Evolutionary conservation across 2,113 vertebrate genomes (phyloP).

Genomic region (Melierax canorus): DNA sequence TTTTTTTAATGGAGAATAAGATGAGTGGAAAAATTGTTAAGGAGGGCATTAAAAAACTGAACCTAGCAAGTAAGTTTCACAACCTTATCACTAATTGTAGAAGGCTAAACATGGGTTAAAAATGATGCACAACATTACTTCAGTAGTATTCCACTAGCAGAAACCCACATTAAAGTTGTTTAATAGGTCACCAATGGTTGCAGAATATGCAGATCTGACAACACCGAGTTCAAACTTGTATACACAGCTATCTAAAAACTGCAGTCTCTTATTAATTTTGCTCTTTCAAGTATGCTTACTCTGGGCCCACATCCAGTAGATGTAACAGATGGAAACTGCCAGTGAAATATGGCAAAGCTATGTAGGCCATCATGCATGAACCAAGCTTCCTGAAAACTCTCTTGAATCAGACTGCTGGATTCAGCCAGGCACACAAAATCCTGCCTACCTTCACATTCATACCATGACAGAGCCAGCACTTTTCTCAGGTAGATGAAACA

Average conservation of each 20-base stretch:
- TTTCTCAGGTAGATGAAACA: neutral
- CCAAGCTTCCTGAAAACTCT: neutral
- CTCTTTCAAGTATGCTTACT: neutral
- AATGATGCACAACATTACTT: neutral
- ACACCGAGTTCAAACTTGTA: neutral
- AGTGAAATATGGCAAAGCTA: neutral
- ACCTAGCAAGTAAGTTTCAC: neutral
- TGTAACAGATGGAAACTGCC: slow-evolving; percentile 35
- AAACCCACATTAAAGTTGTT: neutral
- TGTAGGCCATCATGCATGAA: neutral
- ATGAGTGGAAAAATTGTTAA: neutral
- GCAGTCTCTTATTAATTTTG: neutral
- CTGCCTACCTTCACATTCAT: neutral
- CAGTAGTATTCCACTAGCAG: neutral
- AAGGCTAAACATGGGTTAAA: neutral
- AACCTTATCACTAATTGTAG: neutral
- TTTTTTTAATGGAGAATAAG: neutral
- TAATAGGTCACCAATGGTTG: neutral
- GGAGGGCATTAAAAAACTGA: neutral
- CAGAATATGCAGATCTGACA: neutral
- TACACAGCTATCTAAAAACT: neutral
- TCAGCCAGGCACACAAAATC: neutral
- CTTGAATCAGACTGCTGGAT: neutral
- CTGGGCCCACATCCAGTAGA: slow-evolving; percentile 27
- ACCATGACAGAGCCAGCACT: neutral